These are phyloP conservation scores for Euspilapteryx auroguttella DNA, from an alignment of 2,888 invertebrate species.

Conservation along the genomic window DNA sequence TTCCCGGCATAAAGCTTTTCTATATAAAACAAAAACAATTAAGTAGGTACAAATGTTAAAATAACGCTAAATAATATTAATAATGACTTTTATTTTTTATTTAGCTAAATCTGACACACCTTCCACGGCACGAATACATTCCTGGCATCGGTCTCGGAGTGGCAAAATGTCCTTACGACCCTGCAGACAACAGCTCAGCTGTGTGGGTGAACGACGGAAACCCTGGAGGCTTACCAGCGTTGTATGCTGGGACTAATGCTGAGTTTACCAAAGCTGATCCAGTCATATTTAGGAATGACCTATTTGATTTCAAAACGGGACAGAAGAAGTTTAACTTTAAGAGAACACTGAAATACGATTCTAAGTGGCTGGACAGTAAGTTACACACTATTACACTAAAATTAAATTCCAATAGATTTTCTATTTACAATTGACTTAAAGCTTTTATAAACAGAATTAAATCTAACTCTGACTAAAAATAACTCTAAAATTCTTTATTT, in stretches of 20 bases:
- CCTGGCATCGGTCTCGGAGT: conserved; percentile 69
- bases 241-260: conserved; percentile 74
- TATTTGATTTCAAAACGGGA: conserved; percentile 63
- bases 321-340: conserved; percentile 65
- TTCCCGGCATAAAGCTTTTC: too few species aligned
- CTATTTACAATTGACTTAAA: too few species aligned
- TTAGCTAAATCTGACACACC: conserved; percentile 60
- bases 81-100: too few species aligned
- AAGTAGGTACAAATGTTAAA: too few species aligned
- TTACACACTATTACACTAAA: conserved; percentile 10
- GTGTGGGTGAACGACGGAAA: conserved; percentile 72
- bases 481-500: too few species aligned
- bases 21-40: too few species aligned
- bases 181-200: conserved; percentile 73
- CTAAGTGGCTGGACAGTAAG: conserved; percentile 75
- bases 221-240: conserved; percentile 64
- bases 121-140: conserved; percentile 61
- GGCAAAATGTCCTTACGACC: conserved; percentile 74
- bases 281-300: conserved; percentile 70
- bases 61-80: too few species aligned
- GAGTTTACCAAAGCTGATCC: conserved; percentile 74
- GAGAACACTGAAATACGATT: conserved; percentile 69
- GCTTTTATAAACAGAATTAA: too few species aligned
- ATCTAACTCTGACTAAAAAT: too few species aligned
- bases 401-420: too few species aligned